A percentile compares a stretch with the other conserved stretches of the same genome.
Conservation (phyloP, 2,113 vertebrate species). For the Vidua chalybeata region DNA sequence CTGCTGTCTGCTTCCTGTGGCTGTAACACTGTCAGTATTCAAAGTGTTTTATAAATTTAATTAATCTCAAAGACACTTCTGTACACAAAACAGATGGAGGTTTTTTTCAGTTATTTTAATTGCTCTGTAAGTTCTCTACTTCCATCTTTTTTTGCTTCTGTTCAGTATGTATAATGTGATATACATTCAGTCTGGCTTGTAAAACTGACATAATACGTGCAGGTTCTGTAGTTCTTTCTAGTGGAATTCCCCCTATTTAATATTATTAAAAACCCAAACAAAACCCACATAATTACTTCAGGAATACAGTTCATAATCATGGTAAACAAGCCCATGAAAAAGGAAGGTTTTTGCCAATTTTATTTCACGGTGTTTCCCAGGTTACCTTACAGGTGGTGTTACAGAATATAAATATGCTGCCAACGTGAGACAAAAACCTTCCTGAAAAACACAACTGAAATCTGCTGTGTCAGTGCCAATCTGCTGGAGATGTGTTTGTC, state of each 20-base stretch:
- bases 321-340: neutral
- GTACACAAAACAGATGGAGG: neutral
- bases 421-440: neutral
- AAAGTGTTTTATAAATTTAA: neutral
- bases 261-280: neutral
- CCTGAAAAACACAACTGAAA: neutral
- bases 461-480: neutral
- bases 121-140: neutral
- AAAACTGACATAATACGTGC: neutral
- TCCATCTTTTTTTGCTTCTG: neutral
- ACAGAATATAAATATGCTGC: neutral
- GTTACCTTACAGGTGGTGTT: neutral
- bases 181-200: neutral
- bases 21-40: neutral
- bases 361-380: neutral
- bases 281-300: neutral
- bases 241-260: neutral
- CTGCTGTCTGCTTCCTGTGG: neutral
- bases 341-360: neutral
- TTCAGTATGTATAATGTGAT: neutral
- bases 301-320: neutral
- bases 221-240: neutral
- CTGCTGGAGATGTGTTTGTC: neutral
- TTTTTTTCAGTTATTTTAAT: neutral
- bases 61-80: neutral